Percentiles rank a stretch among this genome's conserved stretches.
These are phyloP conservation scores for Epistrophe eligans DNA, from an alignment of 2,888 invertebrate genomes.

Conservation along the genomic window DNA sequence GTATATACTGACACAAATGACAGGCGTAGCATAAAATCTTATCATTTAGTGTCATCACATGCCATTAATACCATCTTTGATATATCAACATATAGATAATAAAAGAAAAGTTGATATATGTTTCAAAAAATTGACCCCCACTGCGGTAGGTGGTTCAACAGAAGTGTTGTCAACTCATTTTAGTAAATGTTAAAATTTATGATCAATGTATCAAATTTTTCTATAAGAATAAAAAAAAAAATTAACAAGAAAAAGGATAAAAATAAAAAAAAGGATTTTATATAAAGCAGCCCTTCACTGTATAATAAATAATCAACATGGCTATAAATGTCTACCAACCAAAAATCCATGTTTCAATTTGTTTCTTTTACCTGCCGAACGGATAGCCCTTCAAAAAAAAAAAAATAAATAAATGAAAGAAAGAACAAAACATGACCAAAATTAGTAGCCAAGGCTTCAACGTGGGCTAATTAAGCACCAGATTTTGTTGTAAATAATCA, in stretches of 20 bases:
- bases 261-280: constrained; percentile 49
- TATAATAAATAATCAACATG: constrained; percentile 64
- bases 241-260: constrained; percentile 42
- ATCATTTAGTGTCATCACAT: constrained; percentile 40
- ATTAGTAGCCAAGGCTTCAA: constrained; percentile 61
- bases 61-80: constrained; percentile 10
- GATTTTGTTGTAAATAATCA: constrained; percentile 69
- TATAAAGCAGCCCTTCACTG: constrained; percentile 27
- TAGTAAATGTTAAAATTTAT: constrained; percentile 55
- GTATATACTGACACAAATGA: background rate
- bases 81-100: background rate
- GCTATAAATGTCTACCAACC: constrained; percentile 61
- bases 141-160: constrained; percentile 75
- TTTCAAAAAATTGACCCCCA: constrained; percentile 43
- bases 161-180: constrained; percentile 74
- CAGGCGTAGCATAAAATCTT: constrained; percentile 11
- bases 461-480: constrained; percentile 68
- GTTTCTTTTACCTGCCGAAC: constrained; percentile 41
- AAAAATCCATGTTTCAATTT: constrained; percentile 71
- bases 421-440: constrained; percentile 47
- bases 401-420: constrained; percentile 9
- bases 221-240: background rate
- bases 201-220: constrained; percentile 35
- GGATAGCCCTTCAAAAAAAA: constrained; percentile 10
- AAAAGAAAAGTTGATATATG: background rate